phyloP scores from a whole-genome alignment of 2,888 invertebrate genomes.

The Zonitis immaculata region DNA sequence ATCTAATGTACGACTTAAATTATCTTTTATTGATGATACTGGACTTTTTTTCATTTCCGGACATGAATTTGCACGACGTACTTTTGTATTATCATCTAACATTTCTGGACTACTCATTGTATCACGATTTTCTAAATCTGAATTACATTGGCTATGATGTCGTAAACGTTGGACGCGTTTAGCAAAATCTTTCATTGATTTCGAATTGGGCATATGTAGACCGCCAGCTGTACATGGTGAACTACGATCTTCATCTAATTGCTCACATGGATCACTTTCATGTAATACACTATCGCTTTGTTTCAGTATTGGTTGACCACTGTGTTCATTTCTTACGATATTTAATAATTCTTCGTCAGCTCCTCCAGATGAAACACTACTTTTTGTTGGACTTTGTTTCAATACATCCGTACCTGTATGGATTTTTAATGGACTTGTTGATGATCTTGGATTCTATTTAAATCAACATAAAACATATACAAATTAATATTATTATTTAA shows the following conservation, averaged over 20 bases:
- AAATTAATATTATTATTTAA: neutral
- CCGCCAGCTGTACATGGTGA: constrained; percentile 57
- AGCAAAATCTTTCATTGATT: constrained; percentile 55
- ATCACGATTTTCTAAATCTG: constrained; percentile 45
- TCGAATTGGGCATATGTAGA: constrained; percentile 57
- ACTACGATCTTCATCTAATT: constrained; percentile 49
- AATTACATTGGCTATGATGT: constrained; percentile 60
- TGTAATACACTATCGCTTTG: constrained; percentile 48
- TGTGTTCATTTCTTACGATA: constrained; percentile 5
- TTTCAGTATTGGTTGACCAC: constrained; percentile 27
- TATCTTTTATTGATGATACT: constrained; percentile 34
- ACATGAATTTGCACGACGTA: constrained; percentile 62
- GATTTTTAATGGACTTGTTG: constrained; percentile 39
- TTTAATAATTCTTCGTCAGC: constrained; percentile 45
- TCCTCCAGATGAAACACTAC: constrained; percentile 42
- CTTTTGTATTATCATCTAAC: constrained; percentile 38
- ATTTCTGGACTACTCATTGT: constrained; percentile 47
- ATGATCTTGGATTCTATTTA: neutral
- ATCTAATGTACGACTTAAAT: constrained; percentile 39
- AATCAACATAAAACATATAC: neutral
- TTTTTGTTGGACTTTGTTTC: constrained; percentile 40
- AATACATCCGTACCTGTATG: constrained; percentile 7
- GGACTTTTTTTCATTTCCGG: constrained; percentile 56
- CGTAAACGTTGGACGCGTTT: constrained; percentile 56
- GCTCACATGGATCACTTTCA: constrained; percentile 31